Base-by-base conservation (phyloP, 2,797 vertebrate genomes). In the Gallirallus australis region DNA sequence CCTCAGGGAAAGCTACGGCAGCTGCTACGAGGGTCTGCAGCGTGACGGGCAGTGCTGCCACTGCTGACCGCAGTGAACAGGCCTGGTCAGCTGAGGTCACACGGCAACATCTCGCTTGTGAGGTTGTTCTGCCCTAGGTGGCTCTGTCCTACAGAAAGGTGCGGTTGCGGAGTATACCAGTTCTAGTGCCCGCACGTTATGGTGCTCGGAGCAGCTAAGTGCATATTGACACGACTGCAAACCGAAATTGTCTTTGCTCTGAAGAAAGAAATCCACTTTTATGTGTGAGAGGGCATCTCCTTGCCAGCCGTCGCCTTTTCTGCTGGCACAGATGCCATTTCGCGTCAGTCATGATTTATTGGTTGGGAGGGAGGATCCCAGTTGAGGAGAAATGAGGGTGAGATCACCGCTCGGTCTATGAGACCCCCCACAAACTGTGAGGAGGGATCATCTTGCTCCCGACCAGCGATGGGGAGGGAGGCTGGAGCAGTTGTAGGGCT, bases 11-110 rank as follows among this genome's bases (percentile, higher is more conserved):
- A 23, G 42, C 78, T 56, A 1, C 5, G 2, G 47, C 25, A 19
- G 42, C 52, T 63, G n/a, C 59, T 65, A 45, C 54, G 1, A 2
- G 12, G 23, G 52, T 12, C 77, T 59, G 28, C 12, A 53, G 59
- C 6, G 1, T 2, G 2, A 5, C 27, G 3, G 52, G 66, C 35
- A 11, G 8, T 5, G 0, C 10, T 81, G 68, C 48, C 0, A 0
- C 50, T 54, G 33, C 39, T 39, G 56, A 5, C 60, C 4, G 0
- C 6, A 8, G 8, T 37, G 65, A 65, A 16, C 48, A 17, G n/a
- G 31, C 1, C 40, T 20, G 7, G 12, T n/a, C 4, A 28, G 30
- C 1, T 39, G 56, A 64, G 56, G 30, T 57, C 66, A 31, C 28
- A 18, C 31, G 57, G 12, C 0, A 0, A 8, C 30, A 2, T 45